Evolutionary conservation across 1,140 invertebrate species (phyloP), one percentile per base, ranked within the genome.

Genomic region (Fopius arisanus): DNA sequence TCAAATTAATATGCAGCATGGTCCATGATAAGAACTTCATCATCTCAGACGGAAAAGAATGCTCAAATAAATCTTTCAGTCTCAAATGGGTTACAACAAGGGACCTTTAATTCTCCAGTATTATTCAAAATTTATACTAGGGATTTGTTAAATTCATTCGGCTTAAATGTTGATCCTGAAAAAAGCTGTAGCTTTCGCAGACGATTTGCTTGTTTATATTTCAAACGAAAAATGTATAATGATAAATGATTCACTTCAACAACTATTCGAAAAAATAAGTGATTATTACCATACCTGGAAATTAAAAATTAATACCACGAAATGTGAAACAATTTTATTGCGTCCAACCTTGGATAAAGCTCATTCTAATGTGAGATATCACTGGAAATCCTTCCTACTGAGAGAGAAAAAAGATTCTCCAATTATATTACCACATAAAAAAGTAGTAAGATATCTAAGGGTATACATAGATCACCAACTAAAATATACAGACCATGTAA

Each of bases 61-160:
- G 16, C 7, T 54, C 66, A 43, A 65, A 28, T 9, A 26, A 67
- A 73, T 23, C 16, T 1, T 67, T 28, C 40, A 54, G n/a, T 73
- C 0, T 14, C 26, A 19, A 67, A 73, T 21, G 72, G 72, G 6
- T 33, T 73, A 5, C 72, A 73, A 59, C 65, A 72, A 65, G 67
- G 67, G 6, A 75, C 59, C n/a, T 43, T 67, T 14, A 74, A 72
- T 43, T 72, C 77, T 0, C 72, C 75, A 0, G 65, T 68, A 0
- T 48, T 78, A 16, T 78, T 78, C 62, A 78, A 77, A 16, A 72
- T 78, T 0, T 75, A 43, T 28, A 78, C 6, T 48, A 48, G 43
- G 6, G n/a, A 48, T 48, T 6, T n/a, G 6, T n/a, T 48, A 6
- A 6, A 10, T 9, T 9, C n/a, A 48, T 6, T 9, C n/a, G 16